Percentiles rank a stretch among this genome's conserved stretches.
Conservation (phyloP, 2,888 invertebrate genomes). For the Rhopalosiphum nymphaeae region DNA sequence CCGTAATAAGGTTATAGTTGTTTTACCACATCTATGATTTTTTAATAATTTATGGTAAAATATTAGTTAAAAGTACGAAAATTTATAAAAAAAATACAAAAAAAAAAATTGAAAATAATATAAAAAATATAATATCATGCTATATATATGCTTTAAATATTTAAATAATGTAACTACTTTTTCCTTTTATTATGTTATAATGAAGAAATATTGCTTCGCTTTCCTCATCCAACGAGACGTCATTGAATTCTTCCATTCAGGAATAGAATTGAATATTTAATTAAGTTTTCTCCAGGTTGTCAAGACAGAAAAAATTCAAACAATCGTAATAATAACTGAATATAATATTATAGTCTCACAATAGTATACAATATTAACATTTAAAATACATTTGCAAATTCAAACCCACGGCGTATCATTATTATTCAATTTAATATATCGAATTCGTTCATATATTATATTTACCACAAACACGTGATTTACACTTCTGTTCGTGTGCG, state of each 20-base stretch:
- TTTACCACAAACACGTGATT: constrained; percentile 9
- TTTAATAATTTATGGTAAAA: neutral
- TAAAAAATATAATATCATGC: neutral
- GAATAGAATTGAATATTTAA: neutral
- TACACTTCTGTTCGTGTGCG: neutral
- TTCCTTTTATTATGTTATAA: too few relatives aligned
- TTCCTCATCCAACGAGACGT: neutral
- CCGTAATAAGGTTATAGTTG: neutral
- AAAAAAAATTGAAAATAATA: neutral
- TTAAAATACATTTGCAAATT: neutral
- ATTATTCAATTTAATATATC: neutral
- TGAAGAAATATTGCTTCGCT: neutral
- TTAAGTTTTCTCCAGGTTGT: neutral
- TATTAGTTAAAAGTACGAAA: neutral
- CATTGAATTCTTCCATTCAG: neutral
- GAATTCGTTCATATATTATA: neutral
- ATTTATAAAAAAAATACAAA: neutral
- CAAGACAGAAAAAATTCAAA: neutral
- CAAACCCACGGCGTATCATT: neutral
- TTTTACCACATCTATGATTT: neutral
- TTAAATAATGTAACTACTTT: too few relatives aligned
- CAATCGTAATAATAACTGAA: neutral
- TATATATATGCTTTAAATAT: too few relatives aligned
- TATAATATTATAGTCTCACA: neutral
- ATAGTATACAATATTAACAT: neutral